phyloP scores from a whole-genome alignment of 2,888 invertebrate species.

The Coremacera marginata region DNA sequence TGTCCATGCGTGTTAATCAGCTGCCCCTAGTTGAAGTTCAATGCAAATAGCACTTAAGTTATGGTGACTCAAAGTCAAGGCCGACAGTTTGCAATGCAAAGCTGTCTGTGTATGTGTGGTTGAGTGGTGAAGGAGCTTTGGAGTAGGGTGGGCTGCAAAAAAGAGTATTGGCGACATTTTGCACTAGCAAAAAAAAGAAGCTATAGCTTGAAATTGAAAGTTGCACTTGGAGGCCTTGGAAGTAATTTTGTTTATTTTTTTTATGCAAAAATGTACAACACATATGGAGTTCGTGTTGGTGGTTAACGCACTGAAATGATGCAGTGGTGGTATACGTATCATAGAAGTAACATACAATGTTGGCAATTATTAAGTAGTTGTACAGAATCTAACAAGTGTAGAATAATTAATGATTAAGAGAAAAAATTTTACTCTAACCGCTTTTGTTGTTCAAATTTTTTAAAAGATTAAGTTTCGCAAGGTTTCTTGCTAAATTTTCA shows the following conservation, averaged over 20 bases:
- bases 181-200: not conserved
- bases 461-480: no score
- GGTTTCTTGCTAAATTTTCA: no score
- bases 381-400: no score
- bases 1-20: slow-evolving; percentile 17
- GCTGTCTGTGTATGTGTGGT: not conserved
- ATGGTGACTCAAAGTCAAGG: slow-evolving; percentile 23
- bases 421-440: no score
- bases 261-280: not conserved
- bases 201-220: not conserved
- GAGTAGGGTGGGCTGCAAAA: not conserved
- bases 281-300: no score
- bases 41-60: slow-evolving; percentile 31
- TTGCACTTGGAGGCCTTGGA: not conserved
- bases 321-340: no score
- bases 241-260: not conserved
- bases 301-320: no score
- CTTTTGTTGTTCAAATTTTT: no score
- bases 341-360: no score
- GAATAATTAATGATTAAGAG: no score
- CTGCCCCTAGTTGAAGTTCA: slow-evolving; percentile 13
- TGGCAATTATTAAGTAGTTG: no score
- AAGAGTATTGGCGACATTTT: not conserved
- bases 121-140: not conserved
- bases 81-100: not conserved